Evolutionary conservation across 92 coral and sea anemone species (phyloP).

Genomic region (Palythoa grandiflora): DNA sequence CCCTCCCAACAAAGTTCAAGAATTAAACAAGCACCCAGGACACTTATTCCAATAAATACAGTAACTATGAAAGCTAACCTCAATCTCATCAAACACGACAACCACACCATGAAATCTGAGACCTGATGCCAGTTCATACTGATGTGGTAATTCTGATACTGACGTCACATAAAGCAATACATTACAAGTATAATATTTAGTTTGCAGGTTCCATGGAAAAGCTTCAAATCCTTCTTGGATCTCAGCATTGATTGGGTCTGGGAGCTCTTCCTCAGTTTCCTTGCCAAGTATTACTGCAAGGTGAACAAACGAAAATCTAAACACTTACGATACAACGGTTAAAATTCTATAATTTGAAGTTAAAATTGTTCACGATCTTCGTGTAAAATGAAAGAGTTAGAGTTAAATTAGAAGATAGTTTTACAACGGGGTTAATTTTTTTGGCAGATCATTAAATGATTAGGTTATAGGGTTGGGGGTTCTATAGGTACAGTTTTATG

Average conservation of each 20-base stretch:
- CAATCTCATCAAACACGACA: slow-evolving; percentile 76
- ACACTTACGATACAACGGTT: too few species aligned
- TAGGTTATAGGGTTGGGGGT: too few species aligned
- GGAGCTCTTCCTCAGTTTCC: slow-evolving; percentile 33
- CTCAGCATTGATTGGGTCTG: slow-evolving; percentile 48
- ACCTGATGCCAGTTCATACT: slow-evolving; percentile 52
- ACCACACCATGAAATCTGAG: slow-evolving; percentile 73
- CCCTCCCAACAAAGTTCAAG: too few species aligned
- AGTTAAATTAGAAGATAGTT: too few species aligned
- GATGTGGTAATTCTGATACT: slow-evolving; percentile 59
- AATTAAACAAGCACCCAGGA: too few species aligned
- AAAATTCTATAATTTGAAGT: too few species aligned
- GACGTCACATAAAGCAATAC: slow-evolving; percentile 67
- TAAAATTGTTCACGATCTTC: too few species aligned
- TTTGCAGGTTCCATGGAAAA: slow-evolving; percentile 85
- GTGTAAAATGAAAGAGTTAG: too few species aligned
- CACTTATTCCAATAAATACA: too few species aligned
- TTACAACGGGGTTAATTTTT: too few species aligned
- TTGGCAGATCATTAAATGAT: too few species aligned
- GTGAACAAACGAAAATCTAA: not conserved
- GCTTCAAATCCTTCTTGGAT: slow-evolving; percentile 50
- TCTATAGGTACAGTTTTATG: not conserved
- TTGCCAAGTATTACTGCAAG: slow-evolving; percentile 50
- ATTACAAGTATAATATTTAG: slow-evolving; percentile 86
- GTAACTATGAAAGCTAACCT: slow-evolving; percentile 44